These are phyloP conservation scores for Thunnus thynnus DNA, from an alignment of 2,113 vertebrate genomes.

Conservation along the genomic window DNA sequence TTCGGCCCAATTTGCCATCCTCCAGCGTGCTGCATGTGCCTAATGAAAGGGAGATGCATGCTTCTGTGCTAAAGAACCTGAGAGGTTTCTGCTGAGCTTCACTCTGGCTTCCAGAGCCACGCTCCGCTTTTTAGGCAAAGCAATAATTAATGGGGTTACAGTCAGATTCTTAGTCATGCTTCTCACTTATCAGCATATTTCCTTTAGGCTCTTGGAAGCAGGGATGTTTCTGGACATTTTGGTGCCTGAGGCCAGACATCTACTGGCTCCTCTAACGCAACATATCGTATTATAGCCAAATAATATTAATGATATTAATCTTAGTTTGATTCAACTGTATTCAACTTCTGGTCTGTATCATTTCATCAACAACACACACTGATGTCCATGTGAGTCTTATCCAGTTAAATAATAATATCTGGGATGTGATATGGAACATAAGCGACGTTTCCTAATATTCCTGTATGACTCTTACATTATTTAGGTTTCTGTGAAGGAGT, in stretches of 20 bases:
- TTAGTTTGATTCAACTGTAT: background rate
- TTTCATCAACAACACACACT: too few species aligned
- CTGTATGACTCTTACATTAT: background rate
- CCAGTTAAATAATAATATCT: background rate
- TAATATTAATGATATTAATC: background rate
- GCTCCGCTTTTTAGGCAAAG: conserved; percentile 15
- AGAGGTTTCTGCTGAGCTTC: conserved; percentile 41
- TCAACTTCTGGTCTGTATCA: background rate
- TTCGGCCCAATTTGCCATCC: conserved; percentile 95
- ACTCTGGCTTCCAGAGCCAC: conserved; percentile 9
- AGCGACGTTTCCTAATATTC: background rate
- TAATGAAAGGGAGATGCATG: conserved; percentile 70
- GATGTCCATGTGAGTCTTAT: background rate
- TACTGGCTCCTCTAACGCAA: background rate
- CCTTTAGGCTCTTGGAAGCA: background rate
- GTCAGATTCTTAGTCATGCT: conserved; percentile 1
- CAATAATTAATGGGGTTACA: conserved; percentile 8
- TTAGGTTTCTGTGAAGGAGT: too few species aligned
- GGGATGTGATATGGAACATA: background rate
- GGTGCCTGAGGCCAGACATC: background rate
- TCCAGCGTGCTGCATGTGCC: conserved; percentile 86
- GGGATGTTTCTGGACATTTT: background rate
- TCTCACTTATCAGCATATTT: conserved; percentile 13
- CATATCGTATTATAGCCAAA: background rate
- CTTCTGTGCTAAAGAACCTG: conserved; percentile 55